phyloP scores from a whole-genome alignment of 2,888 invertebrate species.

The Pseudococcus longispinus region DNA sequence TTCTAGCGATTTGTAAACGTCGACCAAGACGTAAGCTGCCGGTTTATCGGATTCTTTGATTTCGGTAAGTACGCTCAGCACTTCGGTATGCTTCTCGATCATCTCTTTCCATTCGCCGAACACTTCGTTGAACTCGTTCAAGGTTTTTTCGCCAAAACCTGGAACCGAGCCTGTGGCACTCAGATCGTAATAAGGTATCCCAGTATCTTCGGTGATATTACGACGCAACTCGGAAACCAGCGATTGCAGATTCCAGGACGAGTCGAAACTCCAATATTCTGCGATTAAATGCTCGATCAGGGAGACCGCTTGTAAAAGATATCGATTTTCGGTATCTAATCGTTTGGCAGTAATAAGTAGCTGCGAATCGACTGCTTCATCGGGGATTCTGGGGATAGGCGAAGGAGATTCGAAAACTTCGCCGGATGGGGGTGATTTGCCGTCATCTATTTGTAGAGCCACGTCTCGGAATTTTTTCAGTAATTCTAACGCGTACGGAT shows the following conservation, averaged over 20 bases:
- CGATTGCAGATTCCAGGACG: background rate
- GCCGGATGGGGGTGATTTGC: background rate
- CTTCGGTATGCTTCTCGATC: conserved; percentile 6
- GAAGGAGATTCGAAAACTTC: background rate
- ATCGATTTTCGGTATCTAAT: conserved; percentile 34
- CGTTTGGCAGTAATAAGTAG: background rate
- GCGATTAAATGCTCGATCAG: conserved; percentile 35
- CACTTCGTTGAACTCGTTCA: background rate
- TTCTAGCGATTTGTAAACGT: conserved; percentile 14
- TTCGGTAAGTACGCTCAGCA: background rate
- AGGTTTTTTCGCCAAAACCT: background rate
- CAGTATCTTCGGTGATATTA: background rate
- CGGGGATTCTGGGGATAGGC: background rate
- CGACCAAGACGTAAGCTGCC: background rate
- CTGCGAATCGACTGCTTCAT: background rate
- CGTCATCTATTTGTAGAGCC: background rate
- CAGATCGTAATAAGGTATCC: conserved; percentile 10
- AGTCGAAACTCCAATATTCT: background rate
- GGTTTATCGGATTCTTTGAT: background rate
- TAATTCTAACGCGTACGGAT: conserved; percentile 10
- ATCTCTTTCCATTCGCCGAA: conserved; percentile 36
- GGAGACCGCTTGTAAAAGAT: conserved; percentile 22
- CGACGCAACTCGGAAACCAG: background rate
- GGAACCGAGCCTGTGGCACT: background rate
- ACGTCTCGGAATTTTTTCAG: conserved; percentile 37